These are phyloP conservation scores for Saimiri boliviensis DNA, from an alignment of 2,113 vertebrate genomes.

Conservation along the genomic window DNA sequence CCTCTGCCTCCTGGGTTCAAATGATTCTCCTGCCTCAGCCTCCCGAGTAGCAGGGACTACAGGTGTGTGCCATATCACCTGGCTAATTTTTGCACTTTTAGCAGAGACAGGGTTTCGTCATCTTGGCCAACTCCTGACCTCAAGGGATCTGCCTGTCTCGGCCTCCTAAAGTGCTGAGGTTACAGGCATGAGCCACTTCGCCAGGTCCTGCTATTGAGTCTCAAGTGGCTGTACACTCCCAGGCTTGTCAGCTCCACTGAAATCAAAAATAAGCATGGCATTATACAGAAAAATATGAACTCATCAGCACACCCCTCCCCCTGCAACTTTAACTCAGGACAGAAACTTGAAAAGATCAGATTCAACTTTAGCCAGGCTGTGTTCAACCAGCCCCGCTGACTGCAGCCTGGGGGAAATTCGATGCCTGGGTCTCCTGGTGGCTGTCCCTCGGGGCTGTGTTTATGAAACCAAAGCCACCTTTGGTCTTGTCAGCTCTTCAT, in stretches of 20 bases:
- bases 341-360: neutral
- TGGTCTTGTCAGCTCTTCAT: neutral
- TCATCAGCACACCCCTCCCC: too few relatives aligned
- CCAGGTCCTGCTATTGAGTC: neutral
- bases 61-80: too few relatives aligned
- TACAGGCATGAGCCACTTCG: too few relatives aligned
- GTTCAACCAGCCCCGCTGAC: neutral
- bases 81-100: neutral
- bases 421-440: neutral
- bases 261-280: neutral
- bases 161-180: too few relatives aligned
- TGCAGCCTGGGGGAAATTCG: neutral
- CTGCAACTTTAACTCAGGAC: neutral
- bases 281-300: neutral
- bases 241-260: neutral
- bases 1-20: too few relatives aligned
- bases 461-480: neutral
- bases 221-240: neutral
- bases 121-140: too few relatives aligned
- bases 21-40: too few relatives aligned
- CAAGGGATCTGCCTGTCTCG: too few relatives aligned
- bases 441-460: too few relatives aligned
- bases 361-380: neutral
- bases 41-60: too few relatives aligned
- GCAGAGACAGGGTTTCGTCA: too few relatives aligned